Evolutionary conservation across 1,140 invertebrate species (phyloP), one percentile per base, ranked within the genome.

Genomic region (Rhyzopertha dominica): DNA sequence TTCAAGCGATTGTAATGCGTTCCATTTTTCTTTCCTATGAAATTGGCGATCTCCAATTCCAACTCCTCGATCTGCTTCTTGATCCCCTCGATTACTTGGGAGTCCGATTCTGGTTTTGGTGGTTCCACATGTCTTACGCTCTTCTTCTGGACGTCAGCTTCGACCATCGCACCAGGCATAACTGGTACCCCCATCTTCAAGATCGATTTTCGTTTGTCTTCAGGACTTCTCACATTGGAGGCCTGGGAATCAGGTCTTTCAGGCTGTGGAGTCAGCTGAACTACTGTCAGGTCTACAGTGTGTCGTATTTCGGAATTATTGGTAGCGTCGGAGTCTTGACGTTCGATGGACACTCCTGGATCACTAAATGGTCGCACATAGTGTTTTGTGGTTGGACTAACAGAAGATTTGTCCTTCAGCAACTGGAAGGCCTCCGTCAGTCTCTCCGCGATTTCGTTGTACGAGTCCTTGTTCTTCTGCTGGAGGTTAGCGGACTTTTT

Each of bases 161-260:
- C 29, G n/a, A 58, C 26, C 5, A 56, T 36, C n/a, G 43, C 52
- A n/a, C 55, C 53, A 0, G 58, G 58, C 41, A 60, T 35, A 4
- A 60, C 58, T 8, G 55, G 44, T 9, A 60, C 51, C 3, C 58
- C 58, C 2, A 51, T 35, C 50, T 58, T 60, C 36, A 56, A 35
- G 2, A 52, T 51, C 10, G 55, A 58, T 32, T 47, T 51, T 25
- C 55, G 40, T 36, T 57, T 58, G 22, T 50, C 41, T 10, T 44
- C 36, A 3, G 54, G 43, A 34, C 32, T 43, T 35, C 43, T 24
- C 20, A 50, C 38, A 37, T 24, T 22, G 9, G 41, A 29, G 36
- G 36, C n/a, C n/a, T n/a, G n/a, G n/a, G n/a, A n/a, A n/a, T n/a
- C n/a, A n/a, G n/a, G n/a, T n/a, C n/a, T n/a, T n/a, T n/a, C n/a